Percentiles rank a stretch among this genome's conserved stretches.
Evolutionary conservation across 1,140 invertebrate species (phyloP).

Genomic region (Tetragonula clypearis): DNA sequence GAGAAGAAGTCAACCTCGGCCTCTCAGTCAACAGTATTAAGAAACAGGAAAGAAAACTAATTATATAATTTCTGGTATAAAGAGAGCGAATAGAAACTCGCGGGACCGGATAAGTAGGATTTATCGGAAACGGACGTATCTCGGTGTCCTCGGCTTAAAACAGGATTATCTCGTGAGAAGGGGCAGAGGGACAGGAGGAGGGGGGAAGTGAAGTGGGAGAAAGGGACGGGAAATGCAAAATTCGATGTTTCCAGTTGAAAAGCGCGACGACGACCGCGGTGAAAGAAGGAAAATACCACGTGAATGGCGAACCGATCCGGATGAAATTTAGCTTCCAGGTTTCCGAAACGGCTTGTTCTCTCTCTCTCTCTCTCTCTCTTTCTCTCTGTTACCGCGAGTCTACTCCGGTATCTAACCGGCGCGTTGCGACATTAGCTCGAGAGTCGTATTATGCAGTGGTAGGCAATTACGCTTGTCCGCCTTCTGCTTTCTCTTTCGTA

Average conservation of each 20-base stretch:
- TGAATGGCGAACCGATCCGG: background rate
- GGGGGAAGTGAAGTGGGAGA: no score
- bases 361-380: no score
- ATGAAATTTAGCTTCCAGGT: background rate
- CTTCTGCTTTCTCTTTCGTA: conserved; percentile 74
- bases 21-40: no score
- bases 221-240: background rate
- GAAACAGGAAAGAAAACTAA: background rate
- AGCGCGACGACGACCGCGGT: background rate
- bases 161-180: background rate
- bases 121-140: background rate
- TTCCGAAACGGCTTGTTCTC: background rate
- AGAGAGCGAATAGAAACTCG: background rate
- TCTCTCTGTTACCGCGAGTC: conserved; percentile 10
- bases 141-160: background rate
- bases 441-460: conserved; percentile 54
- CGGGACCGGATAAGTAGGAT: conserved; percentile 3
- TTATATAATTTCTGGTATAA: background rate
- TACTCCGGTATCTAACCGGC: background rate
- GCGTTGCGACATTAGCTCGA: conserved; percentile 27
- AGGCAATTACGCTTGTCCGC: conserved; percentile 72
- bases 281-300: background rate
- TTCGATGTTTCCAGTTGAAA: conserved; percentile 15
- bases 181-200: no score
- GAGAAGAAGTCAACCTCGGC: no score